These are phyloP conservation scores for Macquaria australasica DNA, from an alignment of 2,113 vertebrate species.

Conservation along the genomic window DNA sequence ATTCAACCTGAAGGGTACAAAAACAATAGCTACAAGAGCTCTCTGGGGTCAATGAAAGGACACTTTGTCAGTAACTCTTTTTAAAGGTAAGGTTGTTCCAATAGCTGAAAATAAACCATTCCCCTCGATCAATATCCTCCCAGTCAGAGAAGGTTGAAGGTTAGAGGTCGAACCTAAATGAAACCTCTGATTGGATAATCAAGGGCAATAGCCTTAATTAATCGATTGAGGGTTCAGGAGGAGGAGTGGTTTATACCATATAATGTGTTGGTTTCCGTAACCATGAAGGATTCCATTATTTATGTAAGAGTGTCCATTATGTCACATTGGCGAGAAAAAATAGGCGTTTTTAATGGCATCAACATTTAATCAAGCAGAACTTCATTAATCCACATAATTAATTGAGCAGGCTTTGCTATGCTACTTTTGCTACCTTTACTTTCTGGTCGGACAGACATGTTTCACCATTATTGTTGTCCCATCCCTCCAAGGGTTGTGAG, in stretches of 20 bases:
- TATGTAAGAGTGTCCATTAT: constrained; percentile 84
- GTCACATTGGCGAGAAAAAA: constrained; percentile 76
- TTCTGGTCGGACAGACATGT: constrained; percentile 86
- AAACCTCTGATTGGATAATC: constrained; percentile 79
- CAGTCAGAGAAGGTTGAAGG: constrained; percentile 68
- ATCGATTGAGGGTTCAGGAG: constrained; percentile 70
- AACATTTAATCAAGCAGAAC: constrained; percentile 87
- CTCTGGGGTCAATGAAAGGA: constrained; percentile 68
- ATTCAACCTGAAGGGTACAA: constrained; percentile 58
- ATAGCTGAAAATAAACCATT: constrained; percentile 65
- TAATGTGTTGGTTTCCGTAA: constrained; percentile 80
- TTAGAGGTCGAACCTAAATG: constrained; percentile 76
- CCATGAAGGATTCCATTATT: constrained; percentile 85
- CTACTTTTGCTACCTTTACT: constrained; percentile 86
- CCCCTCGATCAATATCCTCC: constrained; percentile 70
- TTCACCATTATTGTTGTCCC: constrained; percentile 86
- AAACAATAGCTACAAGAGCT: constrained; percentile 66
- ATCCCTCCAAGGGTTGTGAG: constrained; percentile 86
- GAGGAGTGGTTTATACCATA: constrained; percentile 72
- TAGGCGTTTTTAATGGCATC: constrained; percentile 82
- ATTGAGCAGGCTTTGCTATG: constrained; percentile 86
- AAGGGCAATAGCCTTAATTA: constrained; percentile 80
- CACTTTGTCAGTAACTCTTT: constrained; percentile 72
- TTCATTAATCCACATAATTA: constrained; percentile 88
- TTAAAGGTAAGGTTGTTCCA: constrained; percentile 53